Conservation (phyloP, 2,888 invertebrate species). For the Cantharis lateralis region DNA sequence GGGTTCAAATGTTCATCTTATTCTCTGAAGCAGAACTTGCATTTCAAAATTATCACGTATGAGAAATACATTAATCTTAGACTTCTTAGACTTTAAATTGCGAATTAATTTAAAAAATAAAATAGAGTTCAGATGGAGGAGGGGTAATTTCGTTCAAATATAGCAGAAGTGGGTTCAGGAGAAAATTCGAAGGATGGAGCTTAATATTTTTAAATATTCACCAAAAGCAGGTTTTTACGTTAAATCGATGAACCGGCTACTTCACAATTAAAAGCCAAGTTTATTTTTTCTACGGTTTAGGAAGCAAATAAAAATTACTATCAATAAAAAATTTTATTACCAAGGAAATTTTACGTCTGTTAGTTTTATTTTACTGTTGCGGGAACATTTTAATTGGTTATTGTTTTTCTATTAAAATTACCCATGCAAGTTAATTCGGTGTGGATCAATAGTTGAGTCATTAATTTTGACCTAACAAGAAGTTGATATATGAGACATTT, state of each 20-base stretch:
- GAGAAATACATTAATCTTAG: no score
- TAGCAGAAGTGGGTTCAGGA: background rate
- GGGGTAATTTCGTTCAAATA: background rate
- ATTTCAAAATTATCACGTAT: no score
- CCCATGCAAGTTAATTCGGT: background rate
- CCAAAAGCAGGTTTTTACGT: background rate
- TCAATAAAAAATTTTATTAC: background rate
- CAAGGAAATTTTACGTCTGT: background rate
- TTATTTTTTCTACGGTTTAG: background rate
- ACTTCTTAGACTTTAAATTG: no score
- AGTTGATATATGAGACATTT: background rate
- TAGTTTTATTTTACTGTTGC: background rate
- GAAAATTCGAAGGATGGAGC: background rate
- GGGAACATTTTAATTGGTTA: background rate
- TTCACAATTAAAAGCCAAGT: background rate
- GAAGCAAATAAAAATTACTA: background rate
- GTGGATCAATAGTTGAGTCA: background rate
- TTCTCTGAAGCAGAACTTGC: no score
- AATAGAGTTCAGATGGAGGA: no score
- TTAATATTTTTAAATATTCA: background rate
- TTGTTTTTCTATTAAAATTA: background rate
- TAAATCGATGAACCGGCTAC: background rate
- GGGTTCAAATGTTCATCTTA: no score
- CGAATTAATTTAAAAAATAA: no score
- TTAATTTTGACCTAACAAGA: background rate